Evolutionary conservation across 2,888 invertebrate genomes (phyloP).

Genomic region (Synanthedon formicaeformis): DNA sequence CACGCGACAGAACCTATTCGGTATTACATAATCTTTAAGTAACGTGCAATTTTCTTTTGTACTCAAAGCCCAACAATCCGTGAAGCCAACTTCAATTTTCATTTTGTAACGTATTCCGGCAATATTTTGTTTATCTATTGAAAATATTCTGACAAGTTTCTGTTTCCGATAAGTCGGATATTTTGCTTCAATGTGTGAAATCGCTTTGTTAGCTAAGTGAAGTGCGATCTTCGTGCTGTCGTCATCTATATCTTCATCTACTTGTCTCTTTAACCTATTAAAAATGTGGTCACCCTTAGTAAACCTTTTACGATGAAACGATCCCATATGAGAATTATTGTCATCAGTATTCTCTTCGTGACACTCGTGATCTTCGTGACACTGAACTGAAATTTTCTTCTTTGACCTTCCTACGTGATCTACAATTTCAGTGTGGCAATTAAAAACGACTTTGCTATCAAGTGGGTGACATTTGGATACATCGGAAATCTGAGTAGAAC

Average conservation of each 20-base stretch:
- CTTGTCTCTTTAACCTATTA: conserved; percentile 17
- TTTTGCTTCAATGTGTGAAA: conserved; percentile 56
- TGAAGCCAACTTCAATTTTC: conserved; percentile 53
- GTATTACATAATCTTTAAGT: conserved; percentile 13
- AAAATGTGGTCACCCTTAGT: conserved; percentile 5
- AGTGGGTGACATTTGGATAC: conserved; percentile 1
- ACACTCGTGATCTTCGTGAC: too few species aligned
- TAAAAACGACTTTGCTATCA: conserved; percentile 12
- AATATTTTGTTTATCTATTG: conserved; percentile 49
- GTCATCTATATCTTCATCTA: conserved; percentile 37
- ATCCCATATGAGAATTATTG: too few species aligned
- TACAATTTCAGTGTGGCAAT: conserved; percentile 55
- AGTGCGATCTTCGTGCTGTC: conserved; percentile 38
- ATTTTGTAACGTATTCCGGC: conserved; percentile 55
- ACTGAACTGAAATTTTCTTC: conserved; percentile 37
- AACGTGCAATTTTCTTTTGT: conserved; percentile 31
- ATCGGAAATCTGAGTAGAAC: conserved; percentile 12
- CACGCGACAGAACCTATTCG: conserved; percentile 46
- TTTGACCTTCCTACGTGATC: conserved; percentile 36
- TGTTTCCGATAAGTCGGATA: conserved; percentile 50
- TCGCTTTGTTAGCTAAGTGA: conserved; percentile 37
- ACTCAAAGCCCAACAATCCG: conserved; percentile 48
- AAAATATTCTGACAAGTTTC: conserved; percentile 47
- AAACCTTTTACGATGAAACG: conserved; percentile 10
- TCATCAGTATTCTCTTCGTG: conserved; percentile 10